Evolutionary conservation across 2,888 invertebrate species (phyloP).

Genomic region (Tanypteryx hageni): DNA sequence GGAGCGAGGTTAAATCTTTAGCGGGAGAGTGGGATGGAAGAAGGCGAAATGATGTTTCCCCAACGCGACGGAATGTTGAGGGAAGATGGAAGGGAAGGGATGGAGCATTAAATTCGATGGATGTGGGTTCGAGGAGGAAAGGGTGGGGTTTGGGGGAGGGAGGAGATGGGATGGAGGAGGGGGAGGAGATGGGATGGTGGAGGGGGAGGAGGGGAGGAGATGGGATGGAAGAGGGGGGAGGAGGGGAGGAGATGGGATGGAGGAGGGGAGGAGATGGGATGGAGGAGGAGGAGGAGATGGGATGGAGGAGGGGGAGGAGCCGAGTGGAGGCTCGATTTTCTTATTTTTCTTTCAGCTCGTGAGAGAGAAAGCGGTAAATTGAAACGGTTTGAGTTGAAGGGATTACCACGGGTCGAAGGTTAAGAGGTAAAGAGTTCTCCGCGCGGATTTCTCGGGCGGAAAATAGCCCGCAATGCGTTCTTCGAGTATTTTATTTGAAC

Average conservation of each 20-base stretch:
- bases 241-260: neutral
- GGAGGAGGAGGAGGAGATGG: neutral
- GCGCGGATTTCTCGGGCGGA: neutral
- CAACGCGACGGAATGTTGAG: neutral
- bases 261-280: neutral
- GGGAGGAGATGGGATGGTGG: neutral
- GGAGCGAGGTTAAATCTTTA: too few species aligned
- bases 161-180: neutral
- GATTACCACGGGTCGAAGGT: conserved; percentile 12
- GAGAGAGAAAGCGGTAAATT: neutral
- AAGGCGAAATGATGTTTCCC: too few species aligned
- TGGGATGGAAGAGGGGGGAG: neutral
- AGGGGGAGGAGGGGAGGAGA: neutral
- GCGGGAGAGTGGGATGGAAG: too few species aligned
- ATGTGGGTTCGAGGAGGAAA: neutral
- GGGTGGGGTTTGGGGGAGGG: neutral
- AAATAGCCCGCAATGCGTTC: neutral
- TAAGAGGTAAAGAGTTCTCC: neutral
- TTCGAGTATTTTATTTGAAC: neutral
- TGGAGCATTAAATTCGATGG: neutral
- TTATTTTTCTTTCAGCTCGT: conserved; percentile 9
- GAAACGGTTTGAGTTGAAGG: neutral
- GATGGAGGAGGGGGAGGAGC: neutral
- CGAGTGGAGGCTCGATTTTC: too few species aligned
- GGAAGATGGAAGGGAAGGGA: too few species aligned